phyloP scores from a whole-genome alignment of 2,113 vertebrate species.

The Suncus etruscus region DNA sequence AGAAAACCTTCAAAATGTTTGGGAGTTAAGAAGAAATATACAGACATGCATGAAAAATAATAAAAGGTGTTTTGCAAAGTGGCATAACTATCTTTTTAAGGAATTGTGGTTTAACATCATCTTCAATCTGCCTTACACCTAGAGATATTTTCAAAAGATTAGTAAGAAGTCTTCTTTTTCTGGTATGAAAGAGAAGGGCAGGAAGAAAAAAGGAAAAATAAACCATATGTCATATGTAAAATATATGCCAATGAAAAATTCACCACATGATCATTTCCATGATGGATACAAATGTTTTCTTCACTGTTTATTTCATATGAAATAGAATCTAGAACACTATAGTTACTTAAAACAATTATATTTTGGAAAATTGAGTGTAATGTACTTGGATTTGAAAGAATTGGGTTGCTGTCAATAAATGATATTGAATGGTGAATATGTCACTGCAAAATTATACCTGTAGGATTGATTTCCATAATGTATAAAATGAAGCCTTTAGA shows the following conservation, averaged over 20 bases:
- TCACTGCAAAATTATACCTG: not conserved
- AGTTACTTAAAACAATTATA: not conserved
- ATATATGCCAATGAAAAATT: not conserved
- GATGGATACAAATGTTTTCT: not conserved
- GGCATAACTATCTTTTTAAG: constrained; percentile 11
- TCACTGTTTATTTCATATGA: not conserved
- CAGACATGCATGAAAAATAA: not conserved
- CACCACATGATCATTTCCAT: not conserved
- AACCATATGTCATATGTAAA: not conserved
- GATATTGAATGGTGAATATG: not conserved
- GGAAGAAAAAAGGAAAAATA: not conserved
- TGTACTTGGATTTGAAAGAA: constrained; percentile 17
- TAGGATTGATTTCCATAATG: constrained; percentile 9
- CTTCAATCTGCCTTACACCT: not conserved
- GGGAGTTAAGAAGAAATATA: not conserved
- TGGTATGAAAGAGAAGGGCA: not conserved
- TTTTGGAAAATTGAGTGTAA: not conserved
- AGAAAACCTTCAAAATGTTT: constrained; percentile 8
- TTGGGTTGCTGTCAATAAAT: not conserved
- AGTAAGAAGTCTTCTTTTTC: not conserved
- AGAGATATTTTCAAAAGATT: constrained; percentile 42
- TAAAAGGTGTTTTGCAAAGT: constrained; percentile 20
- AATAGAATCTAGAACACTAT: not conserved
- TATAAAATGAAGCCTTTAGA: constrained; percentile 33
- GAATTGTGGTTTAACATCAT: not conserved